Base-by-base conservation (phyloP, 2,113 vertebrate species). In the Xiphias gladius region DNA sequence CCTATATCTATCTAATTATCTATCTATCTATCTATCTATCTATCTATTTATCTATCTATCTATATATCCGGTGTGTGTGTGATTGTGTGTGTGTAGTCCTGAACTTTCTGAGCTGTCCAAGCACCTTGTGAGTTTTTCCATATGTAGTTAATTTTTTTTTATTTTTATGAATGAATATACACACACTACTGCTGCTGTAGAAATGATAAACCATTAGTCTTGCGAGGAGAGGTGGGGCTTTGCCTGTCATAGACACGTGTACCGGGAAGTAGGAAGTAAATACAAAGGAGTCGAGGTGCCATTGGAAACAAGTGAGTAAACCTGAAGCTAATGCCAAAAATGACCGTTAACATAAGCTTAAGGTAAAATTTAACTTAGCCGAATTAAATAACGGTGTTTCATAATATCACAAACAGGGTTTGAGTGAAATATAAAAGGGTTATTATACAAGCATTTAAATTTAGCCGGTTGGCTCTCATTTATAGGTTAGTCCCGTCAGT, bases 251-350 rank as follows among this genome's bases (percentile, higher is more conserved):
- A 88, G 93, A 88, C 92, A 96, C 95, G 95, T 95, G 94, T 93
- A 93, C 94, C 79, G 63, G 86, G 91, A 95, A 95, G 91, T 54
- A 94, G 95, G 95, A 96, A 96, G 94, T 94, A 94, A 94, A 95
- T 89, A 92, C 67, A 55, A 10, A 73, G 58, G 71, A 84, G 55
- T 63, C 50, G 86, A 17, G 73, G 81, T 85, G 79, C 73, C 32
- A 12, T 78, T 50, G 54, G 77, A 75, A 73, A 64, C 46, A 87
- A 85, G 94, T 93, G 76, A 94, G 94, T 94, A 80, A 43, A 77
- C 8, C 50, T 64, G 4, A 50, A 24, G 63, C 2, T 22, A 50
- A n/a, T 11, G 0, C 4, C 7, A 5, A 28, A 80, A 78, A 73
- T 14, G 0, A 52, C 5, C 4, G 6, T 2, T 11, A 24, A 48